phyloP scores from a whole-genome alignment of 2,888 invertebrate species.

The Drosophila kokeensis region DNA sequence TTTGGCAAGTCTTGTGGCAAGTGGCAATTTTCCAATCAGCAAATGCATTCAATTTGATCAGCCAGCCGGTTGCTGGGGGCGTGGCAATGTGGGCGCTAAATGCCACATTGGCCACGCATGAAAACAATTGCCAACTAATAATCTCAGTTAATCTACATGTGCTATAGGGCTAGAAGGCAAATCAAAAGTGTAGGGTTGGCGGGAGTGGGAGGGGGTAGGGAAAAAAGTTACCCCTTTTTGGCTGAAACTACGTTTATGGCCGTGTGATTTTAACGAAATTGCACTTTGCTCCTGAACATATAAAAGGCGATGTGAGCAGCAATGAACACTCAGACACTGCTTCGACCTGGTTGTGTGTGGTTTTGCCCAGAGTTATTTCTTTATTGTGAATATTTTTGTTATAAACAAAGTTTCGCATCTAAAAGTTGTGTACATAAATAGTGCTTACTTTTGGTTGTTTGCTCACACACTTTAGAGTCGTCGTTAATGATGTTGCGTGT shows the following conservation, averaged over 20 bases:
- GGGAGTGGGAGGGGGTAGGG: neutral
- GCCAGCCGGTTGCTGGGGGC: slow-evolving; percentile 54
- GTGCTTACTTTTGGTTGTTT: neutral
- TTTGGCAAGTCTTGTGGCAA: slow-evolving; percentile 38
- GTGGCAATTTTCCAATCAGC: slow-evolving; percentile 84
- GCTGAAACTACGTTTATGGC: slow-evolving; percentile 43
- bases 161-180: slow-evolving; percentile 11
- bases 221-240: slow-evolving; percentile 4
- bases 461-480: neutral
- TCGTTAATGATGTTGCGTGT: slow-evolving; percentile 70
- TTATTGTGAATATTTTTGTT: slow-evolving; percentile 13
- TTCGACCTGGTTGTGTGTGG: slow-evolving; percentile 40
- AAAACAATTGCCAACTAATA: slow-evolving; percentile 84
- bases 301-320: slow-evolving; percentile 56
- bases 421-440: neutral
- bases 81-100: slow-evolving; percentile 59
- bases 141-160: slow-evolving; percentile 82
- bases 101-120: slow-evolving; percentile 63
- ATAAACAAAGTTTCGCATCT: slow-evolving; percentile 3
- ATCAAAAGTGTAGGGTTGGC: neutral
- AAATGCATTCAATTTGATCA: slow-evolving; percentile 84
- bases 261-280: slow-evolving; percentile 53
- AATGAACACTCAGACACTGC: slow-evolving; percentile 52
- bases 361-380: slow-evolving; percentile 19
- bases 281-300: slow-evolving; percentile 47